phyloP scores from a whole-genome alignment of 2,797 vertebrate genomes.

The Echiichthys vipera region DNA sequence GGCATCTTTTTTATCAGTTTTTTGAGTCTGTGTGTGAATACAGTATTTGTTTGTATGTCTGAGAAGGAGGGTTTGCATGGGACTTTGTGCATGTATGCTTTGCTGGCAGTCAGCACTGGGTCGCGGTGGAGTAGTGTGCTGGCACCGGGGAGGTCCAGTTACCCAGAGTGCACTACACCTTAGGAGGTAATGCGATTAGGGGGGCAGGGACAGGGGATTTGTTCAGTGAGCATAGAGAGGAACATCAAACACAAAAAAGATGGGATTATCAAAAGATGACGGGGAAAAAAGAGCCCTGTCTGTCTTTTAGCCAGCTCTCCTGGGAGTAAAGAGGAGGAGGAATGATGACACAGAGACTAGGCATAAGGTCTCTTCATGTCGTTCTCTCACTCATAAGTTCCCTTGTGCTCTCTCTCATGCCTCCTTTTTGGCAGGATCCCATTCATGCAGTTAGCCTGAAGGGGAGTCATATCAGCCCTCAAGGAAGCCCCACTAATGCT shows the following conservation, averaged over 20 bases:
- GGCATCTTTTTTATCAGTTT: conserved; percentile 2
- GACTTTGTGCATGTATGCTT: conserved; percentile 34
- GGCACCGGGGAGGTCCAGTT: conserved; percentile 68
- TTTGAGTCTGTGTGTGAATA: background rate
- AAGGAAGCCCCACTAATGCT: conserved; percentile 32
- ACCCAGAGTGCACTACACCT: conserved; percentile 72
- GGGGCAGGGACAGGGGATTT: conserved; percentile 76
- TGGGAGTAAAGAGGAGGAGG: conserved; percentile 33
- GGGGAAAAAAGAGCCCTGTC: conserved; percentile 46
- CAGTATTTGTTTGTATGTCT: conserved; percentile 50
- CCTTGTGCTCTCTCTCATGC: background rate
- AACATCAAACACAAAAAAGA: conserved; percentile 77
- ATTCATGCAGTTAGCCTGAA: conserved; percentile 20
- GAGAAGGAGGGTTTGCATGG: conserved; percentile 22
- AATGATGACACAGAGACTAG: conserved; percentile 21
- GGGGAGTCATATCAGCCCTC: conserved; percentile 9
- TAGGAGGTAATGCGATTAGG: conserved; percentile 82
- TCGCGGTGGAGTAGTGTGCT: conserved; percentile 30
- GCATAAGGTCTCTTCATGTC: conserved; percentile 24
- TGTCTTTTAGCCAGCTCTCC: conserved; percentile 54
- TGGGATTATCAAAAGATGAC: conserved; percentile 74
- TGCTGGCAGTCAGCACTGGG: conserved; percentile 45
- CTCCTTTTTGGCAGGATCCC: conserved; percentile 31
- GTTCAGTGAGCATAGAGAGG: conserved; percentile 74
- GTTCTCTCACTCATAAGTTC: conserved; percentile 19